Conservation (phyloP, 23 tunicate species). For the Trididemnum clinides region DNA sequence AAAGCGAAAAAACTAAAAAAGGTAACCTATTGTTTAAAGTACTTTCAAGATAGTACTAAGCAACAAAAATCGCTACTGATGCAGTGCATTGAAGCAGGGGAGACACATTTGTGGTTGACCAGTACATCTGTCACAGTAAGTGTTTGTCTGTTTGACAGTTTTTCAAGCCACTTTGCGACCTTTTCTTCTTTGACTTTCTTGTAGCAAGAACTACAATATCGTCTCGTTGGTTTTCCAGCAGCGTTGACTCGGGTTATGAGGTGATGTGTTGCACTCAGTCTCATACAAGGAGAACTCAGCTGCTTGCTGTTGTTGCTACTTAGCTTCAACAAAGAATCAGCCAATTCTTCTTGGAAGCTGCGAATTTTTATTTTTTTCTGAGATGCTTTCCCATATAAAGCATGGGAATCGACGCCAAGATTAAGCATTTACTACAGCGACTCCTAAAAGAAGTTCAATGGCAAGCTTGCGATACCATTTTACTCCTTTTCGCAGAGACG, state of each 20-base stretch:
- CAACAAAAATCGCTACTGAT: slow-evolving; percentile 22
- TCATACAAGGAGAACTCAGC: slow-evolving; percentile 5
- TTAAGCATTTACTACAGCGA: slow-evolving; percentile 33
- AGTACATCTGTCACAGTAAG: slow-evolving; percentile 19
- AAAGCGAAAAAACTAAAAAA: neutral
- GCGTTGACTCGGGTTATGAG: slow-evolving; percentile 1
- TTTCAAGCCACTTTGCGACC: slow-evolving; percentile 23
- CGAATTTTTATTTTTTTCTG: slow-evolving; percentile 27
- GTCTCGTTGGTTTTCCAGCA: slow-evolving; percentile 1
- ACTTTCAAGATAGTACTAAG: slow-evolving; percentile 23
- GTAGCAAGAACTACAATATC: slow-evolving; percentile 17
- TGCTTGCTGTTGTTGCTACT: slow-evolving; percentile 10
- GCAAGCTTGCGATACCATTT: slow-evolving; percentile 34
- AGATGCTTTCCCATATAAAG: neutral
- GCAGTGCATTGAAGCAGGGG: slow-evolving; percentile 12
- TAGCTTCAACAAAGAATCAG: slow-evolving; percentile 13
- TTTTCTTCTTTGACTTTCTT: neutral
- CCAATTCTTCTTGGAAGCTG: slow-evolving; percentile 29
- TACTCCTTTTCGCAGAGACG: slow-evolving; percentile 29
- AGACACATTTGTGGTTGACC: slow-evolving; percentile 29
- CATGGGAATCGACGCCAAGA: too few relatives aligned
- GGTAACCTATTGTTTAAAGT: slow-evolving; percentile 4
- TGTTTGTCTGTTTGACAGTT: slow-evolving; percentile 29
- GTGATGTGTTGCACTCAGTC: slow-evolving; percentile 5
- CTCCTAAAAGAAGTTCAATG: slow-evolving; percentile 16